phyloP scores from a whole-genome alignment of 2,113 vertebrate genomes.

The Cervus canadensis region DNA sequence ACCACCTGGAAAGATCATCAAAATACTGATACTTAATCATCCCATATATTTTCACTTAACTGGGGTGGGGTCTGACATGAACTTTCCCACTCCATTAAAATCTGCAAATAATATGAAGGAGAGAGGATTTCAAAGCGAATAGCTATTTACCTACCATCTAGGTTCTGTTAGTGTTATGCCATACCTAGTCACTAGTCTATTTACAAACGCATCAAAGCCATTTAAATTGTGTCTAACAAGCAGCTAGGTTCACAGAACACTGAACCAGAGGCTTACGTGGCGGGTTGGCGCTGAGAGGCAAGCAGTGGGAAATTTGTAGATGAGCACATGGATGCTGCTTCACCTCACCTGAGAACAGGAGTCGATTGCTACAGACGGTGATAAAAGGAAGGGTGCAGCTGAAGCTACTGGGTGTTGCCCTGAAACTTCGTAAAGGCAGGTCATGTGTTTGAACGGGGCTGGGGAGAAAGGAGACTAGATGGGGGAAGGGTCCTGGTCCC shows the following conservation, averaged over 20 bases:
- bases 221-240: background rate
- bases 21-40: background rate
- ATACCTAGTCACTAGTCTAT: background rate
- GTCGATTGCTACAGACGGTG: background rate
- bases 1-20: background rate
- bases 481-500: background rate
- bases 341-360: rapidly evolving
- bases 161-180: background rate
- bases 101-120: background rate
- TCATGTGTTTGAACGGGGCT: background rate
- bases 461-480: background rate
- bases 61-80: background rate
- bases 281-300: background rate
- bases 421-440: background rate
- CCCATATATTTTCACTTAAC: background rate
- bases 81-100: background rate
- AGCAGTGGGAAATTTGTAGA: background rate
- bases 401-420: background rate
- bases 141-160: background rate
- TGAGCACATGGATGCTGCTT: background rate
- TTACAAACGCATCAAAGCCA: background rate
- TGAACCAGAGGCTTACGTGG: background rate
- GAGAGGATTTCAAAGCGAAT: background rate
- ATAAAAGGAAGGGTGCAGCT: background rate
- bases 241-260: background rate